Evolutionary conservation across 1,140 invertebrate species (phyloP), one percentile per base, ranked within the genome.

Genomic region (Palaemon carinicauda): DNA sequence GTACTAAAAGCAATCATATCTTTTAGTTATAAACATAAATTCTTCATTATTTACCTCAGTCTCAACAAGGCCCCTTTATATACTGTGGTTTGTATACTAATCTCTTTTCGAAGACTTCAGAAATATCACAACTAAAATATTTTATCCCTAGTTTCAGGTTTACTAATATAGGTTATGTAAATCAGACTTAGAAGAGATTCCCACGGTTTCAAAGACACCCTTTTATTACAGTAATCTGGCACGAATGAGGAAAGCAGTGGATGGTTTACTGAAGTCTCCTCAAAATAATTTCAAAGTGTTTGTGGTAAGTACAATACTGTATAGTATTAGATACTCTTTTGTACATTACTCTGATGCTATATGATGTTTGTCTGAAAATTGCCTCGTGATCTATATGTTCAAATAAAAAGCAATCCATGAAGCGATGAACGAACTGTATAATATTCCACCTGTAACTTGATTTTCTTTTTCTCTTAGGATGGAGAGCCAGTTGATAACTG

Each of bases 251-350:
- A 33, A 19, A 31, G 84, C 84, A 7, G 84, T 86, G 77, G 78
- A 86, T 21, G 52, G 33, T 29, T 65, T 86, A 7, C 74, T 86
- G 0, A 27, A 52, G 77, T 65, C 77, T 3, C 84, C 84, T 1
- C 84, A 86, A 65, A 86, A 80, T 29, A 86, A 86, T 50, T 80
- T 86, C 41, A 86, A 86, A 53, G 84, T 86, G 27, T 86, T 86
- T n/a, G 27, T 71, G 60, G 84, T 86, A 24, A 74, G 81, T 74
- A 17, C 0, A 74, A 71, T 74, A 17, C 0, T 41, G 5, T 41
- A 41, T 41, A 56, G 0, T 79, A 29, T 80, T 21, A 29, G 77
- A 31, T 31, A 33, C 4, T 60, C 12, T 3, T 1, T 54, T 27
- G 19, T 52, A n/a, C n/a, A 33, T 19, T 65, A 3, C 60, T 12